phyloP scores from a whole-genome alignment of 2,113 vertebrate species.

The Melanerpes formicivorus region DNA sequence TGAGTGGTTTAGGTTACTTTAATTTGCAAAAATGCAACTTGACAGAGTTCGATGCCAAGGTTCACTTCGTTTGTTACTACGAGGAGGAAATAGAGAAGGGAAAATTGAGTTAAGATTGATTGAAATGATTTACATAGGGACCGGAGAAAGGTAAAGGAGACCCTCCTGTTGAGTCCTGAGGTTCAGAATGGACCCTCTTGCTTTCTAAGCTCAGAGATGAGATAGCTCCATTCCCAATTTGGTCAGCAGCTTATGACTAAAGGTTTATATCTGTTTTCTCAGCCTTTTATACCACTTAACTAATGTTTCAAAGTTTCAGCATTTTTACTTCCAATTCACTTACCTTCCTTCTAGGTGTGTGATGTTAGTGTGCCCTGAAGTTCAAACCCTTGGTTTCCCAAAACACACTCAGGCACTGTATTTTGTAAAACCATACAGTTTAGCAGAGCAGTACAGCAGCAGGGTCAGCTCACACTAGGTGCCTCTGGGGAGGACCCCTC shows the following conservation, averaged over 20 bases:
- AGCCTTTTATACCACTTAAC: not conserved
- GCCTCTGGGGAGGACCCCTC: too few species aligned
- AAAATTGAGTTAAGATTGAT: not conserved
- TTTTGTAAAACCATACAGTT: too few species aligned
- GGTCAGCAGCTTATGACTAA: not conserved
- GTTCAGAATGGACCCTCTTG: not conserved
- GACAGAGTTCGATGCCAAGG: not conserved
- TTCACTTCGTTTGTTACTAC: not conserved
- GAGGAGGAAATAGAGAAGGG: not conserved
- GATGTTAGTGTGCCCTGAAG: not conserved
- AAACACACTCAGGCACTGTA: not conserved
- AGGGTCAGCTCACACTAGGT: too few species aligned
- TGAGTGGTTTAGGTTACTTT: not conserved
- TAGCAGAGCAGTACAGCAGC: too few species aligned
- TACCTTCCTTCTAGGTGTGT: not conserved
- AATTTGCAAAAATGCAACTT: not conserved
- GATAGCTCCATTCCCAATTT: not conserved
- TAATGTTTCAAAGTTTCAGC: not conserved
- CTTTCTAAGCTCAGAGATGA: not conserved
- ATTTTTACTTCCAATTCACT: not conserved
- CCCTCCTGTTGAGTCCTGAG: not conserved
- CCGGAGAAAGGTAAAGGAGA: not conserved
- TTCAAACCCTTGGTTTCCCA: not conserved
- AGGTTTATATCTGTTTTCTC: not conserved
- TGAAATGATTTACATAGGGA: not conserved